Conservation (phyloP, 2,797 vertebrate genomes). For the Enteromius radiatus region DNA sequence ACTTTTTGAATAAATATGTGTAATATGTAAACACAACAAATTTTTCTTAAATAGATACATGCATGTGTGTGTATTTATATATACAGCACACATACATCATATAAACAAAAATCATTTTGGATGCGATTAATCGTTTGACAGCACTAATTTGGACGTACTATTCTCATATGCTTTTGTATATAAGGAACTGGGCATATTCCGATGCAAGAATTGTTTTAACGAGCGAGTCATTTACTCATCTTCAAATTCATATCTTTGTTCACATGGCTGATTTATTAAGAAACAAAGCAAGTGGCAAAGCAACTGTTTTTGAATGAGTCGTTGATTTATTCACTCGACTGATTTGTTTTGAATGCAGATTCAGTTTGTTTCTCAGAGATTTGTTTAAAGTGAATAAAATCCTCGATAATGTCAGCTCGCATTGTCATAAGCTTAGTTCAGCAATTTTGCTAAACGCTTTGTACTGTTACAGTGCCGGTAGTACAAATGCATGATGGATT, state of each 20-base stretch:
- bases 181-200: neutral
- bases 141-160: neutral
- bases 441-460: neutral
- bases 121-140: too few relatives aligned
- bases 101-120: too few relatives aligned
- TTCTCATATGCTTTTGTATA: neutral
- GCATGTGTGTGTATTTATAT: too few relatives aligned
- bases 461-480: neutral
- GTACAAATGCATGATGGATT: neutral
- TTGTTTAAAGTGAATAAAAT: neutral
- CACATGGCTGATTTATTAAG: neutral
- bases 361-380: neutral
- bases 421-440: neutral
- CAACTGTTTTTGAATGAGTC: neutral
- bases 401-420: neutral
- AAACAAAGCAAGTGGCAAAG: neutral
- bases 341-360: neutral
- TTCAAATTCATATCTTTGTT: neutral
- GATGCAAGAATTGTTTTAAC: neutral
- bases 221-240: neutral
- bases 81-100: too few relatives aligned
- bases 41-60: too few relatives aligned
- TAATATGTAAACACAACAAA: too few relatives aligned
- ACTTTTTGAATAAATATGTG: too few relatives aligned
- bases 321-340: neutral